These are phyloP conservation scores for Poecilobothrus nobilitatus DNA, from an alignment of 2,888 invertebrate genomes.

Conservation along the genomic window DNA sequence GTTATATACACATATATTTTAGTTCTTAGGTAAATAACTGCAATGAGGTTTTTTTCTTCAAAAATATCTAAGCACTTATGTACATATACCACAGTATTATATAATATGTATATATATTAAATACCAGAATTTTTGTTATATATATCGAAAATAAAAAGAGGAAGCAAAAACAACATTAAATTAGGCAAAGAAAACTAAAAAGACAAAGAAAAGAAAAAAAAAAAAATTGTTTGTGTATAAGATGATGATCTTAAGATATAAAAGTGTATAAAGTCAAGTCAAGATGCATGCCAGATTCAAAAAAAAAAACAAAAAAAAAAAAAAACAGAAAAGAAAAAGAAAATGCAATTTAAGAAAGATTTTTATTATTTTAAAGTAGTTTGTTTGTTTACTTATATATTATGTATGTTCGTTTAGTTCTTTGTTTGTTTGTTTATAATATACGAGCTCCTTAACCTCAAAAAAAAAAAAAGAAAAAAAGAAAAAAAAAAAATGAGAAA, in stretches of 20 bases:
- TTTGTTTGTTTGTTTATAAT: neutral
- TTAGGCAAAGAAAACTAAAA: constrained; percentile 30
- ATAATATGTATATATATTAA: too few relatives aligned
- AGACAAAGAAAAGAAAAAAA: constrained; percentile 17
- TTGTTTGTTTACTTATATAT: neutral
- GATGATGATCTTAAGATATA: too few relatives aligned
- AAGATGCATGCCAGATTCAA: constrained; percentile 10
- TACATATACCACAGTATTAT: too few relatives aligned
- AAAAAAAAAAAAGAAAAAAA: neutral
- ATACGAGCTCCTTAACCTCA: neutral
- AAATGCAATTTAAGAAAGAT: neutral
- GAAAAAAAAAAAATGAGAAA: neutral
- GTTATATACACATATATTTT: too few relatives aligned
- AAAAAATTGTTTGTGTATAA: neutral
- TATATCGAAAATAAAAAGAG: constrained; percentile 18
- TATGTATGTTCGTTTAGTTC: too few relatives aligned
- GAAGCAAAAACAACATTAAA: constrained; percentile 38
- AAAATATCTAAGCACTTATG: too few relatives aligned
- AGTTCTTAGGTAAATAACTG: too few relatives aligned
- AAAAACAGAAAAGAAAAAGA: neutral
- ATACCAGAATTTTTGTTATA: too few relatives aligned
- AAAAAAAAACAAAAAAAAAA: neutral
- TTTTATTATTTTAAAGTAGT: constrained; percentile 1
- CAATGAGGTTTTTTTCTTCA: too few relatives aligned
- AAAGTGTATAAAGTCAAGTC: constrained; percentile 15